Percentiles rank a stretch among this genome's conserved stretches.
phyloP scores from a whole-genome alignment of 2,888 invertebrate genomes.

The Vannuccia rotundouncinata region DNA sequence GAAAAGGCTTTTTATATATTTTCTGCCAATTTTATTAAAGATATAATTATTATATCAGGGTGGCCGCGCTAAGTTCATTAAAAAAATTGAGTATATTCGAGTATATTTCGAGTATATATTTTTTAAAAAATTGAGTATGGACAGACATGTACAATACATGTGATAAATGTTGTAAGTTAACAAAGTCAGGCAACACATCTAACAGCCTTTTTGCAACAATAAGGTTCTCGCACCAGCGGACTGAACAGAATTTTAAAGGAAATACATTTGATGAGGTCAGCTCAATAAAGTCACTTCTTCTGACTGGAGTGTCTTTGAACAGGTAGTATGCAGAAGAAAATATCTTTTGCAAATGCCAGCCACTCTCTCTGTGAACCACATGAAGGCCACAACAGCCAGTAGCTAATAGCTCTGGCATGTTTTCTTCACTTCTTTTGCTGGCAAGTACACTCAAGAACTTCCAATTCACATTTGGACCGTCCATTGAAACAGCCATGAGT shows the following conservation, averaged over 20 bases:
- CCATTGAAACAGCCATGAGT: neutral
- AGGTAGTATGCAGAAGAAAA: too few species aligned
- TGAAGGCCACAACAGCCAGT: conserved; percentile 12
- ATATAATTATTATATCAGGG: too few species aligned
- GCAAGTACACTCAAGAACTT: neutral
- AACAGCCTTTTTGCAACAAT: conserved; percentile 25
- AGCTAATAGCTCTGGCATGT: neutral
- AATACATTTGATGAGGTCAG: conserved; percentile 13
- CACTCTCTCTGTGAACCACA: neutral
- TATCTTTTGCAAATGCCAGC: conserved; percentile 24
- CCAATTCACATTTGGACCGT: conserved; percentile 27
- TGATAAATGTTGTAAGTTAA: too few species aligned
- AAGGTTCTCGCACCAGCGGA: conserved; percentile 35
- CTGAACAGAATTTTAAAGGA: conserved; percentile 34
- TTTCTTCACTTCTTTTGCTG: neutral
- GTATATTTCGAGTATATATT: too few species aligned
- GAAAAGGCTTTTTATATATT: too few species aligned
- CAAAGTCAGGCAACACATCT: too few species aligned
- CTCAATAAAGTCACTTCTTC: conserved; percentile 22
- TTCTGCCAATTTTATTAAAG: too few species aligned
- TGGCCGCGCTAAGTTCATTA: too few species aligned
- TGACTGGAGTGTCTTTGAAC: conserved; percentile 36
- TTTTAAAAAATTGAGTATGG: too few species aligned
- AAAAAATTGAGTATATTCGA: too few species aligned
- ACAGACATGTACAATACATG: too few species aligned